Base-by-base conservation (phyloP, 2,888 invertebrate species). In the Melipona bicolor region DNA sequence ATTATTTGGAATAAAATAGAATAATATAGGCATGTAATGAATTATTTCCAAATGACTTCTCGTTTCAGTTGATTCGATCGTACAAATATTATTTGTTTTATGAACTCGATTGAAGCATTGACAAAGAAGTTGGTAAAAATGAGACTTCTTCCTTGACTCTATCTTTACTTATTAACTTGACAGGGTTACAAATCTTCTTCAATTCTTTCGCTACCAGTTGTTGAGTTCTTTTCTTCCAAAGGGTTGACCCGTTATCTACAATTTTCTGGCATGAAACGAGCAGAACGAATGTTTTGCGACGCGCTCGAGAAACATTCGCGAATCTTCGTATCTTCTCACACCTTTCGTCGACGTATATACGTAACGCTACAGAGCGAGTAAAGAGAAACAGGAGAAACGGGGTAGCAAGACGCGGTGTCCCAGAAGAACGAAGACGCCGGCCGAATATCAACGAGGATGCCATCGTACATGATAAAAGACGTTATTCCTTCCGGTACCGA, bases 401-500 rank as follows among this genome's bases (percentile, higher is more conserved):
- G 70, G 77, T 76, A 69, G 75, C 76, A 70, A 80, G 85, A 75
- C 54, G 75, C 54, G 75, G 54, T 85, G 82, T 86, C 82, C 88
- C 87, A 70, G 82, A 86, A 87, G 87, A 87, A 86, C 71, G 71
- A 74, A 79, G 76, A 80, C 83, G 83, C 76, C 78, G 43, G 56
- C 79, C 78, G 90, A 89, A 91, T 87, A 87, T 90, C 88, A 91
- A 89, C 65, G 86, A 91, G 84, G 68, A 79, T 68, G 84, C 85
- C 82, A 79, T 70, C 87, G 84, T 81, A 62, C 77, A 78, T 90
- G 90, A 92, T 91, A 91, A 92, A 92, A 88, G 88, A 86, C 88
- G 87, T 87, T 89, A 86, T 86, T 86, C 85, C 89, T 90, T 89
- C 87, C 88, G 85, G 85, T 86, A 83, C 81, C 62, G 74, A 71